Conservation (phyloP, 2,888 invertebrate species). For the Strigamia transsilvanica region DNA sequence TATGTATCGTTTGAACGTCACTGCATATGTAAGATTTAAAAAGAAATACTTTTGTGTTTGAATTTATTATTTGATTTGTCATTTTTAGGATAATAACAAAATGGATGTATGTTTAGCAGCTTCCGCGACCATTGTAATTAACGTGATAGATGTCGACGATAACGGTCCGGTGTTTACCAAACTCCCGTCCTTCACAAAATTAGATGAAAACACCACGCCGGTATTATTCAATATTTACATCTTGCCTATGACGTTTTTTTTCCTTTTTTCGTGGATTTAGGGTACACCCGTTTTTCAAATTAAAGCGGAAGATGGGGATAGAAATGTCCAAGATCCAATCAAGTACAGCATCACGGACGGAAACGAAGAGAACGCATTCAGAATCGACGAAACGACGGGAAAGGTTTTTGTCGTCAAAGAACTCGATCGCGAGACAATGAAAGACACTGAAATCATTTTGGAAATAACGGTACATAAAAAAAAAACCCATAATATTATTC, state of each 20-base stretch:
- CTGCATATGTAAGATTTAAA: not conserved
- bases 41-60: not conserved
- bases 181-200: not conserved
- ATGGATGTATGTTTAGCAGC: too few species aligned
- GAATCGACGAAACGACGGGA: not conserved
- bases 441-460: not conserved
- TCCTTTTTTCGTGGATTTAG: not conserved
- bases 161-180: conserved; percentile 17
- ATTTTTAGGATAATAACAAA: not conserved
- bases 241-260: not conserved
- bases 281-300: not conserved
- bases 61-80: not conserved
- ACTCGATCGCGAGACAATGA: not conserved
- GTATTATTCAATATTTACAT: too few species aligned
- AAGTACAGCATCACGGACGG: not conserved
- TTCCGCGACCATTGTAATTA: not conserved
- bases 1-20: not conserved
- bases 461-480: not conserved
- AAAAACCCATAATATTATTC: too few species aligned
- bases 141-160: conserved; percentile 37
- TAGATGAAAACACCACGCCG: not conserved
- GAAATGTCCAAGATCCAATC: not conserved
- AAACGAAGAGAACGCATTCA: not conserved
- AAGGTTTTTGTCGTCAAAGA: not conserved
- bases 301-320: not conserved